Conservation (phyloP, 2,113 vertebrate species). For the Rissa tridactyla region DNA sequence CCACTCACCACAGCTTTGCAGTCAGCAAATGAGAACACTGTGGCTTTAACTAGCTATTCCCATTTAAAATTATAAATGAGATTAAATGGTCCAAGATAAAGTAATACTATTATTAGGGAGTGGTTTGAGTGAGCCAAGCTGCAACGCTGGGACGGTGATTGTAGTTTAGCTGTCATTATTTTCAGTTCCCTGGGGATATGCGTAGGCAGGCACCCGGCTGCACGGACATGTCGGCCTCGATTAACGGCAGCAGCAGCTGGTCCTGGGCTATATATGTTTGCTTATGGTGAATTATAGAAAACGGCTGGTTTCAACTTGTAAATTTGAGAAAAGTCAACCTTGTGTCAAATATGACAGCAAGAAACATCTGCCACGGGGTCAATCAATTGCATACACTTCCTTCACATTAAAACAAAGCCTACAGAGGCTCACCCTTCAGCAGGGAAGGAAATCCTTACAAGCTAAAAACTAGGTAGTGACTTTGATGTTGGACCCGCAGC, state of each 20-base stretch:
- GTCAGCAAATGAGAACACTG: neutral
- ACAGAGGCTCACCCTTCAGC: neutral
- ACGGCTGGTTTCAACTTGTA: neutral
- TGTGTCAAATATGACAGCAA: neutral
- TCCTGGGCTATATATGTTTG: neutral
- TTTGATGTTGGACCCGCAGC: neutral
- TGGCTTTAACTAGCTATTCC: neutral
- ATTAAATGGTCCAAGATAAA: neutral
- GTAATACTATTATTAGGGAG: neutral
- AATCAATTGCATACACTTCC: neutral
- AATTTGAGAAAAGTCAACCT: slow-evolving; percentile 9
- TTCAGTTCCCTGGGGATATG: neutral
- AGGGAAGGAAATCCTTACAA: neutral
- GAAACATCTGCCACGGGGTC: neutral
- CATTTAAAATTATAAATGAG: neutral
- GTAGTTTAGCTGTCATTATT: slow-evolving; percentile 26
- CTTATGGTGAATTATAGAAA: neutral
- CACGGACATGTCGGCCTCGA: neutral
- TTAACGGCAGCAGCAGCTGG: slow-evolving; percentile 22
- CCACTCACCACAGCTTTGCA: neutral
- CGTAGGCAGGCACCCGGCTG: neutral
- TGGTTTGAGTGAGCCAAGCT: neutral
- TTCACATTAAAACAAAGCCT: neutral
- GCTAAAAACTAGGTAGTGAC: neutral
- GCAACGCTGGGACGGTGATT: neutral